A percentile compares a stretch with the other conserved stretches of the same genome.
phyloP scores from a whole-genome alignment of 1,140 invertebrate genomes.

The Diorhabda carinulata region DNA sequence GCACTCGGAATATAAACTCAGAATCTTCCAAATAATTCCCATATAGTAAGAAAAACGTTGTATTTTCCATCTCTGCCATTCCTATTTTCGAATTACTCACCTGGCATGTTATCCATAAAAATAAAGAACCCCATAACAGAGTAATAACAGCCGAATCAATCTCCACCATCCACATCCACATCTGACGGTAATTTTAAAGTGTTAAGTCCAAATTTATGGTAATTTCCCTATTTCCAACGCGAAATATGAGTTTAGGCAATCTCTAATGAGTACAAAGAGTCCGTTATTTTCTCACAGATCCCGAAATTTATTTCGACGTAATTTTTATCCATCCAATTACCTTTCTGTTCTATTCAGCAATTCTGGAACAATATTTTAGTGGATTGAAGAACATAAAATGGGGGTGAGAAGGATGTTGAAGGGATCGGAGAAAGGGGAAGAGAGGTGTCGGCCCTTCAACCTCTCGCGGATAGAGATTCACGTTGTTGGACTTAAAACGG shows the following conservation, averaged over 20 bases:
- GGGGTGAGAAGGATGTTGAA: constrained; percentile 34
- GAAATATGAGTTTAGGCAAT: constrained; percentile 1
- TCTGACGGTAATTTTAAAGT: background rate
- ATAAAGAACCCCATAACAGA: background rate
- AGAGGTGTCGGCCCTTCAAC: constrained; percentile 17
- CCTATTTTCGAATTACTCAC: no score
- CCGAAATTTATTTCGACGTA: constrained; percentile 24
- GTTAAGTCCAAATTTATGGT: constrained; percentile 2
- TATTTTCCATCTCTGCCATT: no score
- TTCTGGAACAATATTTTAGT: constrained; percentile 45
- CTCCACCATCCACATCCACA: background rate
- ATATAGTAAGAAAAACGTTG: no score
- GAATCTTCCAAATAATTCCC: no score
- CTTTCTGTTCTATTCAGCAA: constrained; percentile 45
- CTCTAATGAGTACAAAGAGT: constrained; percentile 5
- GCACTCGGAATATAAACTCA: no score
- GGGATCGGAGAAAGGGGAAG: no score
- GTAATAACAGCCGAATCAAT: background rate
- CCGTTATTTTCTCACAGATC: constrained; percentile 16
- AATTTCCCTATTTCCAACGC: background rate
- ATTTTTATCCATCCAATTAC: constrained; percentile 48
- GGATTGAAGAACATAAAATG: constrained; percentile 47
- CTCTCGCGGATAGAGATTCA: constrained; percentile 22
- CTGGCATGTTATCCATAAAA: no score
- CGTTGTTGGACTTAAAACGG: constrained; percentile 44